Evolutionary conservation across 2,797 vertebrate genomes (phyloP).

Genomic region (Molossus alvarezi): DNA sequence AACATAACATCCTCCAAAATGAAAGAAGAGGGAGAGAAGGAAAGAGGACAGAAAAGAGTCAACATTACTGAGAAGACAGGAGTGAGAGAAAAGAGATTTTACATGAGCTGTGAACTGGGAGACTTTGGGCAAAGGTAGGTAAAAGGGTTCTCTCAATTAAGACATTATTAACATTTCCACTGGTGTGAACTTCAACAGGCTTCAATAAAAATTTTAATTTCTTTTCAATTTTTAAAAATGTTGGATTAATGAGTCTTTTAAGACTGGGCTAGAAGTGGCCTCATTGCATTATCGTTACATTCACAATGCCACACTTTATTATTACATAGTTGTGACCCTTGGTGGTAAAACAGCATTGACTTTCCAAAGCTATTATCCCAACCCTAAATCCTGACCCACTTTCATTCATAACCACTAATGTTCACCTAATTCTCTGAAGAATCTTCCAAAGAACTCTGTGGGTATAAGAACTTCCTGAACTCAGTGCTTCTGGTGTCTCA

Average conservation of each 20-base stretch:
- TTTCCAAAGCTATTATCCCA: constrained; percentile 32
- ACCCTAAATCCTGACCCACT: background rate
- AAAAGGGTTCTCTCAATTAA: background rate
- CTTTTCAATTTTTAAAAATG: constrained; percentile 28
- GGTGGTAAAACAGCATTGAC: background rate
- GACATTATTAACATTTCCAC: background rate
- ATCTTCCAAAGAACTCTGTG: constrained; percentile 18
- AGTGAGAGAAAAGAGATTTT: background rate
- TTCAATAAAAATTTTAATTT: background rate
- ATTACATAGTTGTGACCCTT: background rate
- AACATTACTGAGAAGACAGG: background rate
- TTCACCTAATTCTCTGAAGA: constrained; percentile 48
- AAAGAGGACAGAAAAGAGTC: background rate
- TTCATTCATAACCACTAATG: background rate
- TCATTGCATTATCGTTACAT: background rate
- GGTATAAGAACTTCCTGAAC: constrained; percentile 8
- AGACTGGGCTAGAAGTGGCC: background rate
- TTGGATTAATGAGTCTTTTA: background rate
- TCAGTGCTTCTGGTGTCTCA: constrained; percentile 2
- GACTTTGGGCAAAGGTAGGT: background rate
- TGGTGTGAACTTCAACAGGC: background rate
- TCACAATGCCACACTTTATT: background rate
- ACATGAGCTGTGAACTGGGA: background rate
- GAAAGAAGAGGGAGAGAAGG: background rate
- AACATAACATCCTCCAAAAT: background rate